phyloP scores from a whole-genome alignment of 1,140 invertebrate species.

The Arctopsyche grandis region DNA sequence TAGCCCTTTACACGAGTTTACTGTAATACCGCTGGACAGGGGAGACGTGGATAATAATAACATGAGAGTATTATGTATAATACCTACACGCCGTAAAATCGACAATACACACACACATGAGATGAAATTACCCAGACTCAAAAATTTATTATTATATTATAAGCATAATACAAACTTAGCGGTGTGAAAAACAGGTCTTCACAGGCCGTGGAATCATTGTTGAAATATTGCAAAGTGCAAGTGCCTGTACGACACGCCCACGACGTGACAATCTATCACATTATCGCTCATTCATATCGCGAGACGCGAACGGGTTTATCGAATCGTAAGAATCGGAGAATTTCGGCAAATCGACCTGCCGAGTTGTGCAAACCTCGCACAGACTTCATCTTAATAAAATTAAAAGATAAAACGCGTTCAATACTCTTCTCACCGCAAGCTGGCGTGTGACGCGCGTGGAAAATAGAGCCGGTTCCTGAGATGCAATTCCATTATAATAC shows the following conservation, averaged over 20 bases:
- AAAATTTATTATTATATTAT: neutral
- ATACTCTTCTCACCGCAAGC: no score
- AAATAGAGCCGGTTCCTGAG: conserved; percentile 29
- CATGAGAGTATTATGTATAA: neutral
- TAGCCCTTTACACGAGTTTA: conserved; percentile 10
- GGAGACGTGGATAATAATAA: conserved; percentile 8
- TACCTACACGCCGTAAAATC: neutral
- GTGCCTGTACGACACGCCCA: conserved; percentile 26
- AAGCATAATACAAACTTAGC: neutral
- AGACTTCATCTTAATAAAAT: no score
- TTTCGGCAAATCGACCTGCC: neutral
- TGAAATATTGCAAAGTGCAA: conserved; percentile 31
- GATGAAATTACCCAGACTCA: no score
- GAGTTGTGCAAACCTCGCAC: no score
- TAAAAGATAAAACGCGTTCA: no score
- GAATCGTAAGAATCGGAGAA: neutral
- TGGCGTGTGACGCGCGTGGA: conserved; percentile 42
- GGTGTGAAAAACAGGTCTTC: conserved; percentile 1
- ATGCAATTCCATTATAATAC: neutral
- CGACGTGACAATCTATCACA: conserved; percentile 28
- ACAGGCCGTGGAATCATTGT: conserved; percentile 9
- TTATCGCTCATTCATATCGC: conserved; percentile 29
- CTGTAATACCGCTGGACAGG: conserved; percentile 21
- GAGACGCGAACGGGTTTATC: conserved; percentile 19
- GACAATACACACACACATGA: neutral